phyloP scores from a whole-genome alignment of 2,888 invertebrate species.

The Leptopilina drosophilae region DNA sequence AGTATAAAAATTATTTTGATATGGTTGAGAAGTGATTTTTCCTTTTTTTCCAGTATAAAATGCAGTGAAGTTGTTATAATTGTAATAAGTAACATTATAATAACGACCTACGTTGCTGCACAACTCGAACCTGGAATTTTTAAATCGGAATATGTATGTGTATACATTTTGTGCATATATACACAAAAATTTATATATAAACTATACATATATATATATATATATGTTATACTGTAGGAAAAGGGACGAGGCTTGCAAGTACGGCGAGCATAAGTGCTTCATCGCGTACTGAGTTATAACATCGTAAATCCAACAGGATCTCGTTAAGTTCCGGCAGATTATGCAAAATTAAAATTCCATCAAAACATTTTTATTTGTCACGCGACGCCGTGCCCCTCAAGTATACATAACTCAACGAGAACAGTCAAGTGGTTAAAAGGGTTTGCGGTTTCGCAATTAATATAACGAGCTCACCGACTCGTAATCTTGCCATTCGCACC shows the following conservation, averaged over 20 bases:
- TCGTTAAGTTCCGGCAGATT: slow-evolving; percentile 62
- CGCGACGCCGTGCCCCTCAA: slow-evolving; percentile 47
- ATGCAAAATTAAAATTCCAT: slow-evolving; percentile 65
- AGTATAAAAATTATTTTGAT: neutral
- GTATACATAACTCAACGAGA: slow-evolving; percentile 49
- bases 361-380: slow-evolving; percentile 62
- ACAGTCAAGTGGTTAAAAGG: slow-evolving; percentile 55
- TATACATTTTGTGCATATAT: too few species aligned
- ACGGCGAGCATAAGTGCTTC: slow-evolving; percentile 52
- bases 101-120: slow-evolving; percentile 41
- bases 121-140: slow-evolving; percentile 46
- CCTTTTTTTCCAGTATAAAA: neutral
- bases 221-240: neutral
- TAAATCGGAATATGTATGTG: neutral
- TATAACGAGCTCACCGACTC: slow-evolving; percentile 60
- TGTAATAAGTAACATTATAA: slow-evolving; percentile 44
- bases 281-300: slow-evolving; percentile 60
- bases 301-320: slow-evolving; percentile 61
- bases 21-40: neutral
- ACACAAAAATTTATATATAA: too few species aligned
- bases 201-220: too few species aligned
- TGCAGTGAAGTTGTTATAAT: slow-evolving; percentile 27
- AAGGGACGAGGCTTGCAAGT: slow-evolving; percentile 24
- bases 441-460: slow-evolving; percentile 62
- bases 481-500: slow-evolving; percentile 54